Evolutionary conservation across 2,888 invertebrate genomes (phyloP), one percentile per base, ranked within the genome.

Genomic region (Drosophila testacea): DNA sequence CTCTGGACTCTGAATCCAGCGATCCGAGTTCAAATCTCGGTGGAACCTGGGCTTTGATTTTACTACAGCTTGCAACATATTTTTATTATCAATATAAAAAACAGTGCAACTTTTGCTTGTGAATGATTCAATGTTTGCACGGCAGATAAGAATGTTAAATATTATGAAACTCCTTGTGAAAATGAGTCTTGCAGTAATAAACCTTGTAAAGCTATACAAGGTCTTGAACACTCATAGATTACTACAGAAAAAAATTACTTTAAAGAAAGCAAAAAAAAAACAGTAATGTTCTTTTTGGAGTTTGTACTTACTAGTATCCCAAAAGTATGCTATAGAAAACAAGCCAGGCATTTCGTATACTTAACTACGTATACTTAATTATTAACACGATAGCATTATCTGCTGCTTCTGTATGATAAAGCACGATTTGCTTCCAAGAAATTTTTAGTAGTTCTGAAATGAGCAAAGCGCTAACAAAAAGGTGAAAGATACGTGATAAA

Each of bases 11-110:
- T 91, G 91, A 91, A 91, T 91, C 92, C 92, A 92, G 91, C 92
- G 91, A 92, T 92, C 92, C 91, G 92, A 92, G 92, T 92, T 92
- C 92, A 92, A 92, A 92, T 92, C 92, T 92, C 92, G 92, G 92
- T 92, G 91, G 92, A 91, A 92, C 92, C 92, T 92, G 54, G 16
- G 44, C 57, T 39, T 27, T 34, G 10, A 6, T 34, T 22, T 36
- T 36, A 32, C 30, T 7, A 39, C 13, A 22, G 5, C 11, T 13
- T 44, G 38, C 28, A 11, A n/a, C 32, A 13, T 36, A 52, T 46
- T 56, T 56, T 46, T 16, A 16, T 39, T 48, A 57, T 57, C 36
- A 28, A 7, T 7, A 22, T 2, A 30, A n/a, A 41, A 34, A 1
- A 4, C 36, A 39, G 11, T 16, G 3, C 6, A 38, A 16, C 0